phyloP scores from a whole-genome alignment of 2,797 vertebrate species.

The Picus viridis region DNA sequence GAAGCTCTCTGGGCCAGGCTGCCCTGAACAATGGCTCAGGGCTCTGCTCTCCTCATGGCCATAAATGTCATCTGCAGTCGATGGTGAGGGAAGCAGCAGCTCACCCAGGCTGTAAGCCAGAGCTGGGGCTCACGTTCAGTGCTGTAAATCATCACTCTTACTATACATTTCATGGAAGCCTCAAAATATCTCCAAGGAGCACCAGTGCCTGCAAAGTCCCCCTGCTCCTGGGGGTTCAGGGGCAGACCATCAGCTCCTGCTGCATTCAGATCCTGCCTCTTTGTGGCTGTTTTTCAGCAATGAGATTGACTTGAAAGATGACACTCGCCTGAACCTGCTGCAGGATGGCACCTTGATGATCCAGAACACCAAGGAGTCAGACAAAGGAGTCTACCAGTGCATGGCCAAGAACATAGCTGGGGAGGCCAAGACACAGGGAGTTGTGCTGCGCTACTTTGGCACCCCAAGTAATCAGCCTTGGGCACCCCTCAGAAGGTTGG shows the following conservation, averaged over 20 bases:
- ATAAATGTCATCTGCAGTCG: not conserved
- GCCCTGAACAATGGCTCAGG: not conserved
- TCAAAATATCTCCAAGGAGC: not conserved
- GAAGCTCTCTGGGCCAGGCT: not conserved
- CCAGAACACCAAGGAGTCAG: conserved; percentile 77
- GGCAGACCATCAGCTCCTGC: not conserved
- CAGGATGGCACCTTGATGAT: conserved; percentile 80
- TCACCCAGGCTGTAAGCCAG: not conserved
- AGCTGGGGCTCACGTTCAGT: conserved; percentile 5
- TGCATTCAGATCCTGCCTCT: not conserved
- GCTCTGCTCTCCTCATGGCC: not conserved
- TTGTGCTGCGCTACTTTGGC: conserved; percentile 72
- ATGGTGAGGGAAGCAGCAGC: conserved; percentile 6
- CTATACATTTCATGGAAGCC: not conserved
- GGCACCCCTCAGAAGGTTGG: not conserved
- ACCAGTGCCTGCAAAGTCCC: not conserved
- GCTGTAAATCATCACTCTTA: not conserved
- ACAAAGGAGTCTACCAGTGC: conserved; percentile 79
- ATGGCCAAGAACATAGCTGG: conserved; percentile 79
- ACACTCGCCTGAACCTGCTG: conserved; percentile 75
- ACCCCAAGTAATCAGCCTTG: conserved; percentile 61
- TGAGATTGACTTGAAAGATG: conserved; percentile 75
- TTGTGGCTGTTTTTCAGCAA: conserved; percentile 66
- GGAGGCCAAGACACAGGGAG: conserved; percentile 77
- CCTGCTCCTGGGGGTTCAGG: rapidly evolving